Conservation (phyloP, 2,888 invertebrate species). For the Papilio demoleus region DNA sequence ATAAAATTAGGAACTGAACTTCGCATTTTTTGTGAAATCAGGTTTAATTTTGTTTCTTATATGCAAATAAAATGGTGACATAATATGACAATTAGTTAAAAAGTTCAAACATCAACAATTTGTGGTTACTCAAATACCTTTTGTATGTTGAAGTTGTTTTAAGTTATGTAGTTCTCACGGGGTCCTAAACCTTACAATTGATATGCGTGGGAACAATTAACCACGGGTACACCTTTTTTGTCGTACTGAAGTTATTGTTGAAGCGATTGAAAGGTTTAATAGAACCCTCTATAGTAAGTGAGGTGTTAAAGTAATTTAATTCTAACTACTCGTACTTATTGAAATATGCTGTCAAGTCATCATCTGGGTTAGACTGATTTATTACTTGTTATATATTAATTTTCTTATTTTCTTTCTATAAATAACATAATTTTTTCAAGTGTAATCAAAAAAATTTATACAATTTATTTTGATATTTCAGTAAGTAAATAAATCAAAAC, state of each 20-base stretch:
- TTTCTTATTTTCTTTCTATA: no score
- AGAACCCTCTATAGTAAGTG: not conserved
- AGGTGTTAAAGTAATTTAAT: not conserved
- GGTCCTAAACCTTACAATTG: conserved; percentile 27
- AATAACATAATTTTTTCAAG: no score
- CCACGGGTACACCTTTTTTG: conserved; percentile 22
- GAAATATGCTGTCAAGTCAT: not conserved
- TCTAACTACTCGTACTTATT: not conserved
- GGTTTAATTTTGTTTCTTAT: no score
- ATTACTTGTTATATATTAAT: no score
- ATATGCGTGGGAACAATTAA: conserved; percentile 28
- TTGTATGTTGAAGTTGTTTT: not conserved
- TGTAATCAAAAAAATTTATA: no score
- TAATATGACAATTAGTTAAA: no score
- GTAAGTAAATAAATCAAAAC: not conserved
- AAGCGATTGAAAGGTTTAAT: not conserved
- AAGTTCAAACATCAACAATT: not conserved
- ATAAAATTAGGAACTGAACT: no score
- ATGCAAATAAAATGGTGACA: no score
- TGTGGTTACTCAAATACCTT: not conserved
- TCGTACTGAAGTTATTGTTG: not conserved
- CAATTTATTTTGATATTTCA: not conserved
- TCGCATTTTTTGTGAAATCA: no score
- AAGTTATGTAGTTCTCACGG: conserved; percentile 29
- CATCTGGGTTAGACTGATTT: not conserved